Evolutionary conservation across 2,888 invertebrate species (phyloP), one percentile per base, ranked within the genome.

Genomic region (Trichopria drosophilae): DNA sequence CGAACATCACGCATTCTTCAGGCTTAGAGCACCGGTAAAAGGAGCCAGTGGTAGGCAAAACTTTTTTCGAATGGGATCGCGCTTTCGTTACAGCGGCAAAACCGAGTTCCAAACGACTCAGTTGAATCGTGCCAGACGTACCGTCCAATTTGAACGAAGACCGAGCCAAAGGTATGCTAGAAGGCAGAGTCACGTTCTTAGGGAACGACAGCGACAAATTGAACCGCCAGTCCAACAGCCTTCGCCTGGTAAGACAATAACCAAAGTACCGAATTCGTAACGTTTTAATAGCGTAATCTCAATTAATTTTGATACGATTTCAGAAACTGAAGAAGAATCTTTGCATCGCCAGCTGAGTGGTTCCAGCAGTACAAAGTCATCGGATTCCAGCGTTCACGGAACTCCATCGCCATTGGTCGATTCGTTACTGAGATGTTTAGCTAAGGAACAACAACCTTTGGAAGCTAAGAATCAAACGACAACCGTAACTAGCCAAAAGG

Each of bases 1-100:
- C 1, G 99, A 99, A 77, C 96, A 99, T 79, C 99, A 99, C 79
- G 93, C 97, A 1, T 99, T 99, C 81, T 99, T 98, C 83, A 85
- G 99, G 57, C 81, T 99, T 45, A 85, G 92, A 59, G 91, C 90
- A 24, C 90, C 93, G 1, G 88, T 90, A 1, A 93, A 93, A 75
- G 89, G 90, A 2, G 90, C 91, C 3, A 89, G 88, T 20, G 90
- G 90, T 0, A 82, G 93, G 16, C 96, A 95, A 74, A 95, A 93
- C 78, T 97, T 99, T 80, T 95, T 99, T 79, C 83, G 99, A 56
- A 95, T 99, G 93, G 98, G 98, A 44, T 98, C 98, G 10, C 83
- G 98, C 47, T 99, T 99, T 76, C 87, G 94, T 72, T 90, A 90
- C 58, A 93, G 93, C 59, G 96, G 99, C 0, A 87, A 95, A 73